Percentiles rank a stretch among this genome's conserved stretches.
Evolutionary conservation across 2,888 invertebrate species (phyloP).

Genomic region (Galeopsomyia nigrocyanea): DNA sequence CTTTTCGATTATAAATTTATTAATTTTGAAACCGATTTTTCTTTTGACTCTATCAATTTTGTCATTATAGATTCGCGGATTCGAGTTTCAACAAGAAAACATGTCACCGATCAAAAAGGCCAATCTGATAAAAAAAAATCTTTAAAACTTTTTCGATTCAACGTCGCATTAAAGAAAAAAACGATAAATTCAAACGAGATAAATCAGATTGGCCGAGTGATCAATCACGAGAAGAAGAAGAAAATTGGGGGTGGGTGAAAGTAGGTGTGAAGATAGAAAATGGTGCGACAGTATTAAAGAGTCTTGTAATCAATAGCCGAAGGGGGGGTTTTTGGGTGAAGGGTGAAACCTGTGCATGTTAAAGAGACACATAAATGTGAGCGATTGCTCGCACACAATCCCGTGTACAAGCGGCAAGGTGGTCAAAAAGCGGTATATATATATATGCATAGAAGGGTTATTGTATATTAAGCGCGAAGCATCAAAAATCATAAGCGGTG

Average conservation of each 20-base stretch:
- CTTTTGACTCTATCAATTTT: conserved; percentile 5
- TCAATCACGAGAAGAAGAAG: conserved; percentile 31
- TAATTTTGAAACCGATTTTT: conserved; percentile 22
- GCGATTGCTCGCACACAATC: conserved; percentile 4
- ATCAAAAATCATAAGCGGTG: neutral
- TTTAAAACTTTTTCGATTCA: neutral
- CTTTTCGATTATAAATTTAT: conserved; percentile 10
- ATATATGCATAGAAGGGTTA: neutral
- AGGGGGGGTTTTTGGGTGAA: neutral
- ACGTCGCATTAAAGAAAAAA: no score
- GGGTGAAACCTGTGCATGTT: conserved; percentile 2
- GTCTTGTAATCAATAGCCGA: conserved; percentile 16
- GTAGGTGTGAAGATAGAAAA: neutral
- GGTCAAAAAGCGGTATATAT: conserved; percentile 2
- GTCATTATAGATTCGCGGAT: conserved; percentile 27
- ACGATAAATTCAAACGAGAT: neutral
- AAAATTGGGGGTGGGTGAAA: conserved; percentile 13
- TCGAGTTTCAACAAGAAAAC: conserved; percentile 35
- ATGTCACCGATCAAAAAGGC: conserved; percentile 20
- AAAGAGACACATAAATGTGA: conserved; percentile 12
- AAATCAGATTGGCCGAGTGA: conserved; percentile 22
- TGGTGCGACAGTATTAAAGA: conserved; percentile 31
- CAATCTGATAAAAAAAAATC: conserved; percentile 21
- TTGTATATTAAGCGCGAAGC: conserved; percentile 7
- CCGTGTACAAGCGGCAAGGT: conserved; percentile 23